Base-by-base conservation (phyloP, 2,888 invertebrate genomes). In the Eumacrocentrus americanus region DNA sequence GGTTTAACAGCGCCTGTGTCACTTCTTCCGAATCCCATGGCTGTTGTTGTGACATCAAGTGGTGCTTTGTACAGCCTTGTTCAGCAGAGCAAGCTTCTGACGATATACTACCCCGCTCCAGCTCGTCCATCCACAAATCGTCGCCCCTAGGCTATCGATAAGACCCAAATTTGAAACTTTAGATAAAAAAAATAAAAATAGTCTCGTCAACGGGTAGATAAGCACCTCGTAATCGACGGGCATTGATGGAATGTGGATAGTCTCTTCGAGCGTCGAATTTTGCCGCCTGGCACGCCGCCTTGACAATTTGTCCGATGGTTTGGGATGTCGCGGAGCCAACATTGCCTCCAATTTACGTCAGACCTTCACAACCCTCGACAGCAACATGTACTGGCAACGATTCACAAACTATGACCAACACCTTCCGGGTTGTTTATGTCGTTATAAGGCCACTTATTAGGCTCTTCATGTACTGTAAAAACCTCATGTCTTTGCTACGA, bases 21-120 rank as follows among this genome's bases (percentile, higher is more conserved):
- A 80, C 68, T 56, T 79, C 75, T 6, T 78, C 74, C 34, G 70
- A 68, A 37, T 67, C 67, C 78, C 80, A 79, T 2, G 75, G 72
- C 52, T 71, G 73, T 50, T 75, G 74, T 25, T 73, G 71, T 7
- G 64, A 63, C 35, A 65, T 63, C 50, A 70, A 67, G 35, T 66
- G 61, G 14, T 68, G 70, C 57, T 72, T 74, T 11, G 71, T 64
- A 42, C 70, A 72, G 2, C 44, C 60, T 12, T 69, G 51, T 6
- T 72, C 71, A 20, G 58, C 70, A 2, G 74, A 73, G 50, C 72
- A 72, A 1, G 66, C 70, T 48, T 79, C 79, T 5, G 78, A 78
- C 2, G 77, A 75, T 29, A 78, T 77, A 51, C 77, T 77, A 9
- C 58, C 70, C 9, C 56, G 35, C 7, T 73, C 70, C 16, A 73